These are phyloP conservation scores for Linnaemya tessellans DNA, from an alignment of 2,888 invertebrate genomes.

Conservation along the genomic window DNA sequence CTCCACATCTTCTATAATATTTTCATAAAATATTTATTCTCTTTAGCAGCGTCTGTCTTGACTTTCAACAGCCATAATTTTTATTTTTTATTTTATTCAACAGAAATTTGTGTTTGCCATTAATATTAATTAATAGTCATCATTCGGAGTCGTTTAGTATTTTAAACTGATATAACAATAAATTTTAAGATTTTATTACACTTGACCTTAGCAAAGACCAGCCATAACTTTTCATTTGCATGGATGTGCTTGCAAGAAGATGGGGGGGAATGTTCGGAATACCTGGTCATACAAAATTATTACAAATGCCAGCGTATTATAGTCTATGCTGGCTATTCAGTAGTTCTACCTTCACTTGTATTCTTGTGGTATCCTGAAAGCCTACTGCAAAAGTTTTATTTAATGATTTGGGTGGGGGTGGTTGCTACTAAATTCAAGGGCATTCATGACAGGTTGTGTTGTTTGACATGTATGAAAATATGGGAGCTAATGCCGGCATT, in stretches of 20 bases:
- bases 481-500: too few relatives aligned
- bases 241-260: too few relatives aligned
- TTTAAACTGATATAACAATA: slow-evolving; percentile 57
- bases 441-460: not conserved
- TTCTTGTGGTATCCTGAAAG: slow-evolving; percentile 17
- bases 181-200: slow-evolving; percentile 58
- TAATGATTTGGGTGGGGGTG: too few relatives aligned
- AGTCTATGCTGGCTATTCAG: not conserved
- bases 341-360: not conserved
- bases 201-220: slow-evolving; percentile 38
- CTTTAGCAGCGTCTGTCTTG: not conserved
- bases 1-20: not conserved
- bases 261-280: not conserved
- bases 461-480: not conserved
- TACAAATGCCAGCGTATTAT: not conserved
- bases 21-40: slow-evolving; percentile 23
- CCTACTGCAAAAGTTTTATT: not conserved
- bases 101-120: slow-evolving; percentile 21
- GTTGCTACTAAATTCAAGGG: not conserved
- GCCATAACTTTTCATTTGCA: slow-evolving; percentile 52
- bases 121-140: slow-evolving; percentile 56
- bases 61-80: slow-evolving; percentile 7
- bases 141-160: slow-evolving; percentile 45
- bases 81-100: slow-evolving; percentile 14
- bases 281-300: slow-evolving; percentile 41